Base-by-base conservation (phyloP, 1,140 invertebrate species). In the Triops longicaudatus region DNA sequence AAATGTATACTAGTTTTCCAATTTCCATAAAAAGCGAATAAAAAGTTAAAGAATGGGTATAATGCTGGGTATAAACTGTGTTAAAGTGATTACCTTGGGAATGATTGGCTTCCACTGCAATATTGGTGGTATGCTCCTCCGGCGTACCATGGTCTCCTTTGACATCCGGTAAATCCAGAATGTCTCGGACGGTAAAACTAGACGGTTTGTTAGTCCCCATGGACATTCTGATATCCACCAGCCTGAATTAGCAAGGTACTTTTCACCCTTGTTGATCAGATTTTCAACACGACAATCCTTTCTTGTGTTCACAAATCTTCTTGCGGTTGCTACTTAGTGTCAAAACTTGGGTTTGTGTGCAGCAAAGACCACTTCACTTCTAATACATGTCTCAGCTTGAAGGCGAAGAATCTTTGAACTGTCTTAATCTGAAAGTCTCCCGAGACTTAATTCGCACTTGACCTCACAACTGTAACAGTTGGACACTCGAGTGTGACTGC, bases 151-250 rank as follows among this genome's bases (percentile, higher is more conserved):
- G 50, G 10, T 63, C 50, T 63, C 73, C 76, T 73, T 80, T 80
- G 5, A 41, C 72, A n/a, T 80, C 78, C 1, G 79, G 79, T 28
- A 80, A 44, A 42, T 80, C 79, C 11, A 80, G 73, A 73, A 80
- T 80, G 74, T 80, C 79, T 43, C 77, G 72, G 31, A 80, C 79
- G 26, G 72, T 76, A 77, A 80, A 80, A 63, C 79, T 78, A 26
- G 79, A 80, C 28, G 79, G 79, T 73, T 79, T 80, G 9, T 72
- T 27, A 28, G 63, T 76, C 26, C 72, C 73, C 26, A 79, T 42
- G 17, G 63, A 31, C 79, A 78, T 79, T 73, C 78, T 79, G 44
- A 78, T 76, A 63, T 79, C 79, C 72, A 76, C 73, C 27, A 78
- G 72, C 50, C 79, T 79, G 63, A 14, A 31, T 9, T 2, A 63